Conservation (phyloP, 2,888 invertebrate species). For the Unio pictorum region DNA sequence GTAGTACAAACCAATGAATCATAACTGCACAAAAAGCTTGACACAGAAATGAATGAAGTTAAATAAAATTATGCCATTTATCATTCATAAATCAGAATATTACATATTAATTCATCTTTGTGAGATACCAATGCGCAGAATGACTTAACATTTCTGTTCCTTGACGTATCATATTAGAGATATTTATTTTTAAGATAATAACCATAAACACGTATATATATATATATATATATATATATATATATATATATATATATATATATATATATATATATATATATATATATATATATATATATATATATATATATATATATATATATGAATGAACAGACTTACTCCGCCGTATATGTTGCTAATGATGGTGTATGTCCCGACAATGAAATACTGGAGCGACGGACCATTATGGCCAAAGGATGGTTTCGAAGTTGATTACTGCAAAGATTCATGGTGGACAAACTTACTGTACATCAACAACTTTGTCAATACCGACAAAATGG, state of each 20-base stretch:
- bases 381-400: constrained; percentile 30
- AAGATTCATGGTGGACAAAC: constrained; percentile 41
- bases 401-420: constrained; percentile 31
- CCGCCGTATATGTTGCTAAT: constrained; percentile 45
- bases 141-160: not conserved
- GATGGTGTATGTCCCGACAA: constrained; percentile 34
- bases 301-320: too few relatives aligned
- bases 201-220: too few relatives aligned
- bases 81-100: too few relatives aligned
- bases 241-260: too few relatives aligned
- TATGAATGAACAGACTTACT: constrained; percentile 33
- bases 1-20: too few relatives aligned
- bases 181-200: not conserved
- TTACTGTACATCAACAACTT: constrained; percentile 49
- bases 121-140: not conserved
- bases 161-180: not conserved
- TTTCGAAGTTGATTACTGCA: constrained; percentile 20
- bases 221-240: too few relatives aligned
- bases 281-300: too few relatives aligned
- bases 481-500: constrained; percentile 6
- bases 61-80: too few relatives aligned
- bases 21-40: too few relatives aligned
- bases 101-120: too few relatives aligned
- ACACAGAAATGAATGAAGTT: too few relatives aligned
- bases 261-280: too few relatives aligned